Percentiles rank a stretch among this genome's conserved stretches.
Conservation (phyloP, 1,140 invertebrate genomes). For the Drosophila fuyamai region DNA sequence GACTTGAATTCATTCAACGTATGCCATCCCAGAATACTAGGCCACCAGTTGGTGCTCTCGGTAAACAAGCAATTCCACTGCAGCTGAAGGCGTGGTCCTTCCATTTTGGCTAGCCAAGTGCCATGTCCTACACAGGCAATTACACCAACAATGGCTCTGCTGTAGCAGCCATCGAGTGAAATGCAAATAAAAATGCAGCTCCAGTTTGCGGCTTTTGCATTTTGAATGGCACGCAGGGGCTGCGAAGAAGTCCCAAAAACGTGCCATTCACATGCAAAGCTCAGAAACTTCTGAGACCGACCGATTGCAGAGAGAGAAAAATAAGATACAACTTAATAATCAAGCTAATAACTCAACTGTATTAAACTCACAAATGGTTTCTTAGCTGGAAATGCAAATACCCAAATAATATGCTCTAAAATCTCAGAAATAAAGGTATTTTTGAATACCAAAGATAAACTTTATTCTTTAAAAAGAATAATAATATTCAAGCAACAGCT, state of each 20-base stretch:
- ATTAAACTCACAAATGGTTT: too few species aligned
- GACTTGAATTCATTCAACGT: conserved; percentile 37
- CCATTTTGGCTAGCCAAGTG: conserved; percentile 53
- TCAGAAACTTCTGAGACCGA: conserved; percentile 44
- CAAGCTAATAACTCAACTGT: not conserved
- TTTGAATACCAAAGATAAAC: too few species aligned
- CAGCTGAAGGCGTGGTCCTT: conserved; percentile 18
- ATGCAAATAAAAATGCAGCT: conserved; percentile 76
- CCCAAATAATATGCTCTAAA: too few species aligned
- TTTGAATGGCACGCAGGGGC: conserved; percentile 35
- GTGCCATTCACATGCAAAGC: conserved; percentile 77
- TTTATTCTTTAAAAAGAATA: too few species aligned
- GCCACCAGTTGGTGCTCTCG: not conserved
- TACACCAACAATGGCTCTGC: conserved; percentile 68
- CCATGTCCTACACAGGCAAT: conserved; percentile 74
- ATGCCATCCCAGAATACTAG: conserved; percentile 12
- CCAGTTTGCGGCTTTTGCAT: conserved; percentile 66
- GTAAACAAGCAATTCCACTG: conserved; percentile 27
- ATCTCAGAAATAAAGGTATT: too few species aligned
- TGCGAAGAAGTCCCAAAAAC: conserved; percentile 62
- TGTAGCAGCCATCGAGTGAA: conserved; percentile 23
- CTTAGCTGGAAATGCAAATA: too few species aligned
- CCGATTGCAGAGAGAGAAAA: not conserved
- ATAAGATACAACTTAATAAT: not conserved
- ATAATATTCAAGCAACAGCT: too few species aligned